A percentile compares a stretch with the other conserved stretches of the same genome.
Evolutionary conservation across 2,888 invertebrate species (phyloP).

Genomic region (Standfussiana lucernea): DNA sequence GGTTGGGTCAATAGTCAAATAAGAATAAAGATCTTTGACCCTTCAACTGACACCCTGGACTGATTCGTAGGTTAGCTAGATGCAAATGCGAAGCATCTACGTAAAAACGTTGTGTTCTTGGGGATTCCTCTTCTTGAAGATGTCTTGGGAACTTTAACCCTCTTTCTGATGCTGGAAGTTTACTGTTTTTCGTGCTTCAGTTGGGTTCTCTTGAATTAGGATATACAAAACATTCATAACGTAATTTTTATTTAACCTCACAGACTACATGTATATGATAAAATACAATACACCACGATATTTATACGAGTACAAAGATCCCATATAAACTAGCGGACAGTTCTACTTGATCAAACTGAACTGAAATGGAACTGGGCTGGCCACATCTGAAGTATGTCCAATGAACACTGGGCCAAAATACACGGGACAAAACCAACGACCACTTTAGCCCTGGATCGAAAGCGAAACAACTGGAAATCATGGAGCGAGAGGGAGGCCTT

Average conservation of each 20-base stretch:
- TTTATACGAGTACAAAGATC: no score
- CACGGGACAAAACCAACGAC: neutral
- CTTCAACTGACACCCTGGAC: neutral
- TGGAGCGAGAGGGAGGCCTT: neutral
- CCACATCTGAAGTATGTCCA: no score
- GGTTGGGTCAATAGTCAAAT: neutral
- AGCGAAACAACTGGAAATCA: neutral
- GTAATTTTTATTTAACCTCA: no score
- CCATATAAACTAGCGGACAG: no score
- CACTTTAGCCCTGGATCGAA: neutral
- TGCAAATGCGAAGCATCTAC: neutral
- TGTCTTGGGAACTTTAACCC: neutral
- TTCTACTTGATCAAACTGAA: no score
- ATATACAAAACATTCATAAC: no score
- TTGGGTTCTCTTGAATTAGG: neutral
- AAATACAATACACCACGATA: no score
- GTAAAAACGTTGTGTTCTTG: neutral
- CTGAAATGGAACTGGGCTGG: no score
- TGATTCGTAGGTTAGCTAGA: neutral
- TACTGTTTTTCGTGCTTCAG: neutral
- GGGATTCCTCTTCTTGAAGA: neutral
- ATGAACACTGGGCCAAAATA: no score
- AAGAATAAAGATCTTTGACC: slow-evolving; percentile 13
- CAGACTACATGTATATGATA: no score
- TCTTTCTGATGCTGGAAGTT: neutral